Evolutionary conservation across 1,140 invertebrate species (phyloP).

Genomic region (Orussus abietinus): DNA sequence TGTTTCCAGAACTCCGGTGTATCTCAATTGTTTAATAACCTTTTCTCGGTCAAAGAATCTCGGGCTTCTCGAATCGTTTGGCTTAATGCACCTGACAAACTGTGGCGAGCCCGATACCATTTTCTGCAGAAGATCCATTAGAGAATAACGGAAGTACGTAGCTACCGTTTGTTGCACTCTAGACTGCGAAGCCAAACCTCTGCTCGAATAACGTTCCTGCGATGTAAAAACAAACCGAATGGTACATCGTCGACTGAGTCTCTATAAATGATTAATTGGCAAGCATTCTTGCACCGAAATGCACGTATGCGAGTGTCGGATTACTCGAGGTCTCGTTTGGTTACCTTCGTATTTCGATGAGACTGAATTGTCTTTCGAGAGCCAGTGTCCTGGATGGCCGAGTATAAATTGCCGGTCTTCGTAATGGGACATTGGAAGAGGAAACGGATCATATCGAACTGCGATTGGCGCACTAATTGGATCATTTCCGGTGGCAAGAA

Average conservation of each 20-base stretch:
- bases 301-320: too few species aligned
- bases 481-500: conserved; percentile 77
- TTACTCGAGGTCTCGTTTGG: too few species aligned
- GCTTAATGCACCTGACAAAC: conserved; percentile 82
- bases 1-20: conserved; percentile 79
- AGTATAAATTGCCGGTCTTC: conserved; percentile 73
- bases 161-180: conserved; percentile 79
- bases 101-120: conserved; percentile 76
- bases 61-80: conserved; percentile 69
- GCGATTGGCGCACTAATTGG: conserved; percentile 70
- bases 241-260: too few species aligned
- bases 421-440: conserved; percentile 79
- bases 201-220: conserved; percentile 56
- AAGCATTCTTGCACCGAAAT: too few species aligned
- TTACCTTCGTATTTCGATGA: conserved; percentile 43
- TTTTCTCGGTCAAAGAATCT: conserved; percentile 69
- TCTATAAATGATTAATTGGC: too few species aligned
- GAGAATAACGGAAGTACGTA: conserved; percentile 78
- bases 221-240: conserved; percentile 15
- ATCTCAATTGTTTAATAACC: conserved; percentile 72
- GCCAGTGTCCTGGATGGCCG: conserved; percentile 55
- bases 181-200: conserved; percentile 73
- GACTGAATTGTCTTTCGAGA: conserved; percentile 42
- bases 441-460: conserved; percentile 68
- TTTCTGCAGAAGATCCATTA: conserved; percentile 82